Evolutionary conservation across 2,113 vertebrate species (phyloP).

Genomic region (Ibidorhyncha struthersii): DNA sequence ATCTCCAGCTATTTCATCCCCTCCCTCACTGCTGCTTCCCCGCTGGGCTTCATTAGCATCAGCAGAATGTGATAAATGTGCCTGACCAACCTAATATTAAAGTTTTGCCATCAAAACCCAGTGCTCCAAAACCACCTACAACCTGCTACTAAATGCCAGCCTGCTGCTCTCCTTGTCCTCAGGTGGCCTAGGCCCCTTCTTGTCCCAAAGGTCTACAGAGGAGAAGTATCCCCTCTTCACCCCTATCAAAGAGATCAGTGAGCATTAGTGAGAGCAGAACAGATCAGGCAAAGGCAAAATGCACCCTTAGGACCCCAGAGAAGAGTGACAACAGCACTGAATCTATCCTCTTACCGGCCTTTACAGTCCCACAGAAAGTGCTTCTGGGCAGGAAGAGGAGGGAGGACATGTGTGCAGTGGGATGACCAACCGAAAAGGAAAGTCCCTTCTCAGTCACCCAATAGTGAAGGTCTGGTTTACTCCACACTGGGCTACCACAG

Average conservation of each 20-base stretch:
- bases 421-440: background rate
- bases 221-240: background rate
- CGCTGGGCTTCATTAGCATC: background rate
- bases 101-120: background rate
- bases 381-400: background rate
- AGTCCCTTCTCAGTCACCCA: accelerated
- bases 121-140: background rate
- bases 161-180: background rate
- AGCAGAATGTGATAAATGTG: background rate
- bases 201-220: background rate
- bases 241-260: background rate
- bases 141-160: background rate
- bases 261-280: background rate
- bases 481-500: background rate
- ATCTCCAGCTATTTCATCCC: background rate
- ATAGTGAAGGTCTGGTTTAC: background rate
- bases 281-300: background rate
- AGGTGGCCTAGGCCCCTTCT: background rate
- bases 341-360: background rate
- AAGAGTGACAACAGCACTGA: background rate
- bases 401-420: background rate
- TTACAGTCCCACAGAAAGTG: background rate
- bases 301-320: background rate
- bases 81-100: background rate
- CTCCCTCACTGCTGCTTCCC: background rate